These are phyloP conservation scores for Trinectes maculatus DNA, from an alignment of 2,113 vertebrate genomes.

Conservation along the genomic window DNA sequence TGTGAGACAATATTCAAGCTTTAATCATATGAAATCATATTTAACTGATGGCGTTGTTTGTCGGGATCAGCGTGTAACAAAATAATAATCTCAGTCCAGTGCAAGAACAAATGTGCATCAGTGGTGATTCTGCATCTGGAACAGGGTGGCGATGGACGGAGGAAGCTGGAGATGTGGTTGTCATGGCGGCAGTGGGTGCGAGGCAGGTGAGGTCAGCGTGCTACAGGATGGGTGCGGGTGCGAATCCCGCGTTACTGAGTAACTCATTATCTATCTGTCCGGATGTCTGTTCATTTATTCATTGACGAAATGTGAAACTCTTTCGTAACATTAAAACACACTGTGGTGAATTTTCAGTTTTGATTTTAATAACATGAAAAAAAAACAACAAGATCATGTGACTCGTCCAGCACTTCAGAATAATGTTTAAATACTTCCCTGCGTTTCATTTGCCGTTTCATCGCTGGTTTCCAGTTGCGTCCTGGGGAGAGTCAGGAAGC, in stretches of 20 bases:
- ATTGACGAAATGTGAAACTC: too few species aligned
- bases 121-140: conserved; percentile 11
- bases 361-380: too few species aligned
- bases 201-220: conserved; percentile 40
- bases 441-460: neutral
- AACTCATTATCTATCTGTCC: conserved; percentile 17
- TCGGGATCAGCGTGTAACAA: neutral
- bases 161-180: conserved; percentile 71
- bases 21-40: too few species aligned
- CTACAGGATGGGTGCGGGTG: conserved; percentile 61
- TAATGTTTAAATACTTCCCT: neutral
- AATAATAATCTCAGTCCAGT: conserved; percentile 35
- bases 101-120: conserved; percentile 19
- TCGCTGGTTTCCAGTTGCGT: conserved; percentile 1
- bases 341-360: too few species aligned
- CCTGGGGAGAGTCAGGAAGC: neutral
- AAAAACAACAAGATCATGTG: too few species aligned
- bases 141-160: conserved; percentile 25
- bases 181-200: conserved; percentile 38
- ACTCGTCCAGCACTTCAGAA: neutral
- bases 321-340: too few species aligned
- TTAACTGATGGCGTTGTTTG: neutral
- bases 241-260: conserved; percentile 54
- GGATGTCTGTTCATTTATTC: too few species aligned
- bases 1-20: too few species aligned